Evolutionary conservation across 2,113 vertebrate species (phyloP), one percentile per base, ranked within the genome.

Genomic region (Lophura nycthemera): DNA sequence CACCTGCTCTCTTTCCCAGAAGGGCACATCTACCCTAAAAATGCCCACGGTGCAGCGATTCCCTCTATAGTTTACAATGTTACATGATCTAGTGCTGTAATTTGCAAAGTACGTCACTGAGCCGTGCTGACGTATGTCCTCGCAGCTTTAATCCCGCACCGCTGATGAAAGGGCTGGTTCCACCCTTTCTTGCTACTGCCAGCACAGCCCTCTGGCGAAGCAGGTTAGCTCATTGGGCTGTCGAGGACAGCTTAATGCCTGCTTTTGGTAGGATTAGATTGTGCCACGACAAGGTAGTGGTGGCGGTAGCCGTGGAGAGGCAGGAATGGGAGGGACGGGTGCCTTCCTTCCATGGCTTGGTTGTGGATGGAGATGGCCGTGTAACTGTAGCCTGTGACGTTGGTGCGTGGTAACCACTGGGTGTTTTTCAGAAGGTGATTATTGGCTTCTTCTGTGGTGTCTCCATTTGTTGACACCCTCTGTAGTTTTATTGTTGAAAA

Each of bases 141-240:
- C 57, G n/a, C 56, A 48, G 19, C 45, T 88, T 93, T 96, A 96
- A 96, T 96, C 83, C 76, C 27, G 17, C 15, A 2, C 25, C 78
- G 88, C 56, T 96, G 80, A 95, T 96, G 88, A 95, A 83, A 86
- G 43, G 17, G 7, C 47, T 90, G 92, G 90, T 74, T 93, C 95
- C 93, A 38, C 92, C 90, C 88, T 86, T 88, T 56, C 2, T 3
- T 90, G 90, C 83, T 83, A 36, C n/a, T 24, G 32, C 47, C 24
- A 78, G 83, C 70, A 52, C 80, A 83, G 74, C 52, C 52, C 45
- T 54, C 21, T 76, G 40, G 59, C 72, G 75, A 89, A 42, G 66
- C 64, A 77, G 48, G 88, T 90, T 74, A 88, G 69, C 86, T 94
- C 80, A 64, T 83, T 76, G 52, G 2, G 32, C 83, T 86, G 73